A percentile compares a stretch with the other conserved stretches of the same genome.
These are phyloP conservation scores for Stegastes partitus DNA, from an alignment of 2,113 vertebrate species.

Conservation along the genomic window DNA sequence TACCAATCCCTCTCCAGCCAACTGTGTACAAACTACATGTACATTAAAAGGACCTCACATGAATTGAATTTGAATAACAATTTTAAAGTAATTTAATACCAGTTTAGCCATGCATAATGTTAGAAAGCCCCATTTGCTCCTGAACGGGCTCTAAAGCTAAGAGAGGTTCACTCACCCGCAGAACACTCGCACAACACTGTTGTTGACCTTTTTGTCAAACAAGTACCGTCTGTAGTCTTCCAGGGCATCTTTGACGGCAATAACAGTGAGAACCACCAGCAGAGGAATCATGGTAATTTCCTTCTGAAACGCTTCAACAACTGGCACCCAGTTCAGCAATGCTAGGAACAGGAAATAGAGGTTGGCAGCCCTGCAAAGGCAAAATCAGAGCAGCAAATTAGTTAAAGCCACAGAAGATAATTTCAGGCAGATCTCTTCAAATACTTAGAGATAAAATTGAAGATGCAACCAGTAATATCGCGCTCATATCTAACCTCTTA, in stretches of 20 bases:
- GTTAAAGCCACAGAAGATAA: neutral
- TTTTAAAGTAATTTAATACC: no score
- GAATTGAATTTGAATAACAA: no score
- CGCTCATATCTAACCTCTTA: no score
- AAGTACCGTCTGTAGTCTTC: slow-evolving; percentile 95
- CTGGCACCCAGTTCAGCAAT: slow-evolving; percentile 96
- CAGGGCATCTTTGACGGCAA: slow-evolving; percentile 94
- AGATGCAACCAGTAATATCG: no score
- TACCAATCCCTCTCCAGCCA: no score
- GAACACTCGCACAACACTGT: slow-evolving; percentile 89
- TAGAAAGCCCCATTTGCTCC: no score
- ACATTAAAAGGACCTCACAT: no score
- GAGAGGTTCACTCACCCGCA: slow-evolving; percentile 85
- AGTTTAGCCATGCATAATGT: no score
- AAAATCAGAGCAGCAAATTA: neutral
- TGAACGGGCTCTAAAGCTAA: neutral
- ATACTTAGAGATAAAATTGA: no score
- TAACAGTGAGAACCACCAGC: slow-evolving; percentile 90
- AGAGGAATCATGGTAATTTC: slow-evolving; percentile 98
- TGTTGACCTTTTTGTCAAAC: slow-evolving; percentile 94
- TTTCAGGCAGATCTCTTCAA: no score
- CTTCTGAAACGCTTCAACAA: slow-evolving; percentile 97
- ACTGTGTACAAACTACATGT: no score
- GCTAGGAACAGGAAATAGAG: slow-evolving; percentile 96
- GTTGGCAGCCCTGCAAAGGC: slow-evolving; percentile 90